Evolutionary conservation across 2,797 vertebrate species (phyloP).

Genomic region (Pangasius larnaudii): DNA sequence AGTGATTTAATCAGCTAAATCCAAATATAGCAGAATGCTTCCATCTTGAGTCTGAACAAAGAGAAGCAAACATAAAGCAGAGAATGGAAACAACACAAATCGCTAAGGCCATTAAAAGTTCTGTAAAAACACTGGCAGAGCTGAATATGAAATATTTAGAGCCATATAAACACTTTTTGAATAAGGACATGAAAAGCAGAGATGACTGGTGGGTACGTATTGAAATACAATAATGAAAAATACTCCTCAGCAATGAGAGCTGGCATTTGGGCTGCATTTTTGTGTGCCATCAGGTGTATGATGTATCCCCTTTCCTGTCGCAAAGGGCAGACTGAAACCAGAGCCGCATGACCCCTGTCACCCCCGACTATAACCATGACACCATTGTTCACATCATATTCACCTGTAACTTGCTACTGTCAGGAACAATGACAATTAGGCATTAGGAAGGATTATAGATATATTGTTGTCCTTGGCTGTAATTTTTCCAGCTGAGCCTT

Average conservation of each 20-base stretch:
- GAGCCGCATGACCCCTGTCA: constrained; percentile 50
- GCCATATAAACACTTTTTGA: neutral
- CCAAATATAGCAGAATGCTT: constrained; percentile 48
- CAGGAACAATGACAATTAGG: constrained; percentile 47
- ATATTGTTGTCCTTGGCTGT: constrained; percentile 46
- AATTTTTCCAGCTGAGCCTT: constrained; percentile 41
- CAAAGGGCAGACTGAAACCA: constrained; percentile 57
- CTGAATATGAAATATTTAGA: neutral
- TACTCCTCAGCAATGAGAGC: constrained; percentile 30
- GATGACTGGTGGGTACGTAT: neutral
- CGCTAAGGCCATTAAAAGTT: neutral
- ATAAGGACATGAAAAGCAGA: neutral
- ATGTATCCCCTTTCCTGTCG: constrained; percentile 59
- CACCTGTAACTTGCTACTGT: constrained; percentile 53
- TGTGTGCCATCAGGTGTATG: constrained; percentile 55
- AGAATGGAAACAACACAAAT: constrained; percentile 15
- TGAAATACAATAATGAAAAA: constrained; percentile 18
- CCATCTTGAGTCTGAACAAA: constrained; percentile 40
- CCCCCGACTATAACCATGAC: constrained; percentile 55
- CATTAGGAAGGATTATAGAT: constrained; percentile 53
- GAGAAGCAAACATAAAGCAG: constrained; percentile 21
- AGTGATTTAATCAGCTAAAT: constrained; percentile 43
- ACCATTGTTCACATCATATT: constrained; percentile 60
- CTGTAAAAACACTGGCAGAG: neutral
- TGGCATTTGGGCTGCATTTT: constrained; percentile 47